Conservation (phyloP, 2,113 vertebrate genomes). For the Neomonachus schauinslandi region DNA sequence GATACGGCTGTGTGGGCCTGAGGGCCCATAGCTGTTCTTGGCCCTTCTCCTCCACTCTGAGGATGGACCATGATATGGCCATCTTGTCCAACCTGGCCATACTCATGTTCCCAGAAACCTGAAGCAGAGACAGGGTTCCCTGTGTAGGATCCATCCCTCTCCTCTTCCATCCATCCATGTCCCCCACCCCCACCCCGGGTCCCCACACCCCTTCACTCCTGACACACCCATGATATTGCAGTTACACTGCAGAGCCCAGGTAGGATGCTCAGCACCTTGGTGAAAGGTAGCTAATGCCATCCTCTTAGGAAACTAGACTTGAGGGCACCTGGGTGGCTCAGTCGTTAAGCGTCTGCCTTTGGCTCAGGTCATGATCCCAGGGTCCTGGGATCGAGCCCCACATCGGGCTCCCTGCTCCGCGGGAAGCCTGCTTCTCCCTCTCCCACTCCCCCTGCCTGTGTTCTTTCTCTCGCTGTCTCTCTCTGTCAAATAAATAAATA, state of each 20-base stretch:
- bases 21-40: neutral
- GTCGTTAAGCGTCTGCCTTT: too few relatives aligned
- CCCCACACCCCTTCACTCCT: neutral
- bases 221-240: neutral
- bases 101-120: neutral
- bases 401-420: too few relatives aligned
- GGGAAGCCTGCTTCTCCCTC: too few relatives aligned
- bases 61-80: neutral
- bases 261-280: neutral
- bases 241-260: neutral
- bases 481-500: too few relatives aligned
- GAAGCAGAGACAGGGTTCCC: neutral
- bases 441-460: too few relatives aligned
- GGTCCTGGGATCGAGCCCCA: too few relatives aligned
- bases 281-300: neutral
- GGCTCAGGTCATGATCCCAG: too few relatives aligned
- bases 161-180: neutral
- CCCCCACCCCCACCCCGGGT: neutral
- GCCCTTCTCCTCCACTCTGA: neutral
- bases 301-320: neutral
- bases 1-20: neutral
- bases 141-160: neutral
- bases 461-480: too few relatives aligned
- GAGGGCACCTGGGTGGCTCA: neutral
- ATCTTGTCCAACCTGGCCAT: neutral